Percentiles rank a stretch among this genome's conserved stretches.
These are phyloP conservation scores for Oligia strigilis DNA, from an alignment of 2,888 invertebrate genomes.

Conservation along the genomic window DNA sequence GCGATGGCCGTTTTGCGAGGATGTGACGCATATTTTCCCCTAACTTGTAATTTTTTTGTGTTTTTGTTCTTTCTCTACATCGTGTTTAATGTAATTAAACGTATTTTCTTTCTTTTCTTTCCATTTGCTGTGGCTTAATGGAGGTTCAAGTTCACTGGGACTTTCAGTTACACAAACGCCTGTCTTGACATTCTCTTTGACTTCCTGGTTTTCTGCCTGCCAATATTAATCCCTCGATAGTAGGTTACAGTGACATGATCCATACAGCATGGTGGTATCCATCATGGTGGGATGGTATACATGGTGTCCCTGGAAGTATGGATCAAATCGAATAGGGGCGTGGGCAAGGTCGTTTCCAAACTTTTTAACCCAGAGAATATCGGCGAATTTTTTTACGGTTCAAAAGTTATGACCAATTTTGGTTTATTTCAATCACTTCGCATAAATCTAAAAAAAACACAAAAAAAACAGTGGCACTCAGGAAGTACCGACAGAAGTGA, in stretches of 20 bases:
- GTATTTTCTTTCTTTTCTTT: neutral
- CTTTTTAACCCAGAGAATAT: too few species aligned
- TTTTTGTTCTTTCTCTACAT: neutral
- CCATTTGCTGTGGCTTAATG: neutral
- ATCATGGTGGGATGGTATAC: too few species aligned
- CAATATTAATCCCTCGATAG: neutral
- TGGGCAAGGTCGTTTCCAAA: too few species aligned
- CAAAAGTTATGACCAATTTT: too few species aligned
- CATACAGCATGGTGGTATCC: too few species aligned
- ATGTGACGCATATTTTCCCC: neutral
- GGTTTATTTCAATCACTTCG: too few species aligned
- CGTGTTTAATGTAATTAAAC: neutral
- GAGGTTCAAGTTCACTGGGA: neutral
- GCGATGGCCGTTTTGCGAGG: neutral
- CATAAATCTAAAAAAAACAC: too few species aligned
- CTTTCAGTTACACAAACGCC: neutral
- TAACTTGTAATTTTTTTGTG: neutral
- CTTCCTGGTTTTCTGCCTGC: neutral
- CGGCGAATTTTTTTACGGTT: too few species aligned
- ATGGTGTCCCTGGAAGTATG: too few species aligned
- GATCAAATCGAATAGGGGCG: too few species aligned
- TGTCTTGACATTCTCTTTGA: neutral
- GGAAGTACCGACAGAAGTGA: too few species aligned
- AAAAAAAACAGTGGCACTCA: too few species aligned
- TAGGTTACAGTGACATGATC: neutral